Evolutionary conservation across 2,113 vertebrate species (phyloP).

Genomic region (Oriolus oriolus): DNA sequence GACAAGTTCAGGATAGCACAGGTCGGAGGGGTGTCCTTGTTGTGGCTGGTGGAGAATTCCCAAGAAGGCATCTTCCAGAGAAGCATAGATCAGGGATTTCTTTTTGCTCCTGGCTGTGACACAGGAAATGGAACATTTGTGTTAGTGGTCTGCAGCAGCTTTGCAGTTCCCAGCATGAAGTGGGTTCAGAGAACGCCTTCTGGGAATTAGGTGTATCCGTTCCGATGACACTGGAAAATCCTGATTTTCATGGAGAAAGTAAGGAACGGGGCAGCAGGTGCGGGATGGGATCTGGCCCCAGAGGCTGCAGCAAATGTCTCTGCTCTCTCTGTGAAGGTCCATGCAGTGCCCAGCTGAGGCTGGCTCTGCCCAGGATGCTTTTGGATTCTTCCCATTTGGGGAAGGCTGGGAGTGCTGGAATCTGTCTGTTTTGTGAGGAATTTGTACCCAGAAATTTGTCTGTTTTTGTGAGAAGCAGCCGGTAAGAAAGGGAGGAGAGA

Average conservation of each 20-base stretch:
- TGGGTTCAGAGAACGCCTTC: background rate
- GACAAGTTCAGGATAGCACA: fast-evolving
- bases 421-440: background rate
- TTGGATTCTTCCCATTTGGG: background rate
- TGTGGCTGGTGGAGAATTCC: background rate
- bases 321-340: fast-evolving
- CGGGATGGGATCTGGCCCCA: fast-evolving
- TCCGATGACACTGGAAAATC: background rate
- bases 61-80: too few species aligned
- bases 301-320: background rate
- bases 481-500: background rate
- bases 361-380: background rate
- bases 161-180: background rate
- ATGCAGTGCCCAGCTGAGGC: background rate
- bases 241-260: background rate
- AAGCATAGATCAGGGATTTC: background rate
- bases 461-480: background rate
- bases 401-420: background rate
- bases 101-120: background rate
- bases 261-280: fast-evolving
- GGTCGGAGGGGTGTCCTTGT: background rate
- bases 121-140: background rate
- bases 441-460: too few species aligned
- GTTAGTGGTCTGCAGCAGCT: background rate
- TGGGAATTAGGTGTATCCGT: fast-evolving